A percentile compares a stretch with the other conserved stretches of the same genome.
phyloP scores from a whole-genome alignment of 2,888 invertebrate genomes.

The Tachina lurida region DNA sequence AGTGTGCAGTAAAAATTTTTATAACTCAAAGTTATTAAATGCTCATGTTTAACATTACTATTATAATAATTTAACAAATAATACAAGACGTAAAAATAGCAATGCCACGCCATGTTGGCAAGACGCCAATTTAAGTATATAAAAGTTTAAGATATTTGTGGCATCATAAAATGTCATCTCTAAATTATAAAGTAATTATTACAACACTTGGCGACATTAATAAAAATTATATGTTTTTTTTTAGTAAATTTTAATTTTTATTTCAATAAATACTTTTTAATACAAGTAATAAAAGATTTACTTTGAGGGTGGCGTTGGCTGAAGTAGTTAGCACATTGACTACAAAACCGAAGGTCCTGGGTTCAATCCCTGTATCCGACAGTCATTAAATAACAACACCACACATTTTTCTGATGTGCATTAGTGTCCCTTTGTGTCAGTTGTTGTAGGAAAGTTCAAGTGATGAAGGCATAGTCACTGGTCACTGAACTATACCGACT shows the following conservation, averaged over 20 bases:
- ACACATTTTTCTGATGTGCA: no score
- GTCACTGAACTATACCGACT: no score
- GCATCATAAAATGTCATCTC: slow-evolving; percentile 49
- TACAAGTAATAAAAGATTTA: no score
- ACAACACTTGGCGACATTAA: slow-evolving; percentile 52
- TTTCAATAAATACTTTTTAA: background rate
- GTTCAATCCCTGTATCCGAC: no score
- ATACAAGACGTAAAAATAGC: slow-evolving; percentile 35
- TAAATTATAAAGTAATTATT: slow-evolving; percentile 59
- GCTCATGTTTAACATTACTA: slow-evolving; percentile 51
- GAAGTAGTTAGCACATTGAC: no score
- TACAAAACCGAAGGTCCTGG: no score
- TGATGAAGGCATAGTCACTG: no score
- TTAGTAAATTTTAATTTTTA: background rate
- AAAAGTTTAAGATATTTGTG: slow-evolving; percentile 43
- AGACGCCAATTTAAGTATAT: slow-evolving; percentile 35
- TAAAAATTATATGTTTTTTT: background rate
- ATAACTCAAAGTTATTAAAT: slow-evolving; percentile 53
- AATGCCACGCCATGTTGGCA: slow-evolving; percentile 39
- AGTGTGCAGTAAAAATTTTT: slow-evolving; percentile 48
- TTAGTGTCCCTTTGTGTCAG: no score
- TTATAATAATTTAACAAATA: slow-evolving; percentile 54
- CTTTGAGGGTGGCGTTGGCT: no score
- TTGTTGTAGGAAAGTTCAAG: no score
- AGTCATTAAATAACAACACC: no score